phyloP scores from a whole-genome alignment of 2,113 vertebrate genomes.

The Apistogramma diplotaenia region DNA sequence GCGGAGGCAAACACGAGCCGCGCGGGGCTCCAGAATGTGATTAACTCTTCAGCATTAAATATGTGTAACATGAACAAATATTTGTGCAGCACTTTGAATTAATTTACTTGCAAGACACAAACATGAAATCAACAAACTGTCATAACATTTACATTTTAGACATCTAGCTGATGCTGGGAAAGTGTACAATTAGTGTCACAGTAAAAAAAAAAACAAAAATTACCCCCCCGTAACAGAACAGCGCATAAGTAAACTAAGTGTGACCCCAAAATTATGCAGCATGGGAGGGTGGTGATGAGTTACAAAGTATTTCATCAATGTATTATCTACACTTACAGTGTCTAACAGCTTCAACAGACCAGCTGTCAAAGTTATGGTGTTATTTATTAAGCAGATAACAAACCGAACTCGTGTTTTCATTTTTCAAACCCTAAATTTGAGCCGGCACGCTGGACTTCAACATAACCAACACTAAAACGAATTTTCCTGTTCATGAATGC shows the following conservation, averaged over 20 bases:
- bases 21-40: not conserved
- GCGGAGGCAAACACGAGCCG: constrained; percentile 5
- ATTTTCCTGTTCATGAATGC: not conserved
- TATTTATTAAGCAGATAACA: not conserved
- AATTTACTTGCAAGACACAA: constrained; percentile 3
- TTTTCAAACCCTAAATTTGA: no score
- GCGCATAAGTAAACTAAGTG: not conserved
- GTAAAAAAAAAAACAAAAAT: not conserved
- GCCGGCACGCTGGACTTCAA: no score
- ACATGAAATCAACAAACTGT: constrained; percentile 10
- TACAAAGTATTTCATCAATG: not conserved
- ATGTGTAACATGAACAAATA: constrained; percentile 22
- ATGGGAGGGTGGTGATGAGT: not conserved
- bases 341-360: not conserved
- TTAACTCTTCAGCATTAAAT: constrained; percentile 10
- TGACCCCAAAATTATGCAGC: not conserved
- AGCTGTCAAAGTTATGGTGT: not conserved
- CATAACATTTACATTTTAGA: constrained; percentile 11
- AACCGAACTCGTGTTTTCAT: not conserved
- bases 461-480: not conserved
- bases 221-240: no score
- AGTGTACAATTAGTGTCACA: not conserved
- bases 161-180: not conserved
- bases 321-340: not conserved
- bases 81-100: constrained; percentile 26